Conservation (phyloP, 2,113 vertebrate genomes). For the Saiga tatarica region DNA sequence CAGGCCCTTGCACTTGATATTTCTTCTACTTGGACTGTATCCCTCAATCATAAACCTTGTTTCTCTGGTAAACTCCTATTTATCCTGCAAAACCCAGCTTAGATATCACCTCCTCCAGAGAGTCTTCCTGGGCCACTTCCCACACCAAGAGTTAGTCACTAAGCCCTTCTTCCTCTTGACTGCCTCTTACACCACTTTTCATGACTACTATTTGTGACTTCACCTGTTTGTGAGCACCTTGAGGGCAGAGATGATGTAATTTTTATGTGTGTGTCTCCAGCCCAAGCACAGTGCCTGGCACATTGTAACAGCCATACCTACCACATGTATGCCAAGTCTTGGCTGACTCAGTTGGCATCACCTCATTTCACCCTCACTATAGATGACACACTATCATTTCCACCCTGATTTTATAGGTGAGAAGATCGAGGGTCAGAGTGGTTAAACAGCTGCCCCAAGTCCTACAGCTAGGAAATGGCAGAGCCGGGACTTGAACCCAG, state of each 20-base stretch:
- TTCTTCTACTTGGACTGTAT: not conserved
- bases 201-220: not conserved
- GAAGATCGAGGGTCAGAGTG: not conserved
- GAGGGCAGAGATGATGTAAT: not conserved
- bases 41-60: not conserved
- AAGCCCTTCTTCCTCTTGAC: not conserved
- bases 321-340: not conserved
- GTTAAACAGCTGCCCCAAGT: not conserved
- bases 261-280: not conserved
- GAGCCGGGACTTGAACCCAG: not conserved
- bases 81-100: not conserved
- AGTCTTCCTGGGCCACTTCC: not conserved
- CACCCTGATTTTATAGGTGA: not conserved
- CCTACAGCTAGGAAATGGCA: not conserved
- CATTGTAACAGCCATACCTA: not conserved
- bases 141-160: not conserved
- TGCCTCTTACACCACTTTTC: not conserved
- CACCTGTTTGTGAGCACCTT: not conserved
- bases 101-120: not conserved
- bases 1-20: not conserved
- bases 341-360: not conserved
- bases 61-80: not conserved
- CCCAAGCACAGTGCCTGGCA: not conserved
- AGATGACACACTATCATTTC: not conserved
- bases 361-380: not conserved